phyloP scores from a whole-genome alignment of 30 jellyfish, hydroid and myxozoan genomes.

The Euphysa ruthae region DNA sequence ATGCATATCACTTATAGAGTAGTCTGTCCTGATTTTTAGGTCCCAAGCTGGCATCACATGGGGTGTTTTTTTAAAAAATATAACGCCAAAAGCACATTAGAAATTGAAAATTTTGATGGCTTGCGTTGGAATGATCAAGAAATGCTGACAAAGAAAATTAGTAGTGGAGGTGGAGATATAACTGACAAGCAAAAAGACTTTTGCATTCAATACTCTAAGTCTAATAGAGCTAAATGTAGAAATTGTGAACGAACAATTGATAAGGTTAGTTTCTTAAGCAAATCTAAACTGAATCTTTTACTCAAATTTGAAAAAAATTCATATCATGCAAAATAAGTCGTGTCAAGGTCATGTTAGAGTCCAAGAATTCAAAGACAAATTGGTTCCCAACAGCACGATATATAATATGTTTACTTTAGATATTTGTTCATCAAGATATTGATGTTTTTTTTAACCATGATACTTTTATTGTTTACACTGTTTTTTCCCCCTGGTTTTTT shows the following conservation, averaged over 20 bases:
- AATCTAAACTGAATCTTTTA: too few relatives aligned
- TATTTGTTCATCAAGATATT: too few relatives aligned
- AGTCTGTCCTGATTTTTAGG: constrained; percentile 26
- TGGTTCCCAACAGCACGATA: too few relatives aligned
- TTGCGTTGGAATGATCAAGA: constrained; percentile 89
- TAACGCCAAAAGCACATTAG: constrained; percentile 27
- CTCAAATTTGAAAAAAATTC: too few relatives aligned
- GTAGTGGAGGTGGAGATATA: constrained; percentile 16
- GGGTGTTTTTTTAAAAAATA: constrained; percentile 50
- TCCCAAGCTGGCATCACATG: constrained; percentile 79
- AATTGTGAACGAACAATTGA: constrained; percentile 53
- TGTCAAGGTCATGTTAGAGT: too few relatives aligned
- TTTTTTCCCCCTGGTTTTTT: too few relatives aligned
- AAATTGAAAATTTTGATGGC: constrained; percentile 49
- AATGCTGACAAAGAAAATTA: constrained; percentile 25
- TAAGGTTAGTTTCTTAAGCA: too few relatives aligned
- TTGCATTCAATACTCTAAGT: constrained; percentile 65
- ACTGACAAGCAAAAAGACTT: background rate
- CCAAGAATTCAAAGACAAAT: too few relatives aligned
- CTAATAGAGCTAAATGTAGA: constrained; percentile 80
- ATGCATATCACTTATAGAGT: background rate
- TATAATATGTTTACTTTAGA: too few relatives aligned
- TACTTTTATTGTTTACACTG: too few relatives aligned
- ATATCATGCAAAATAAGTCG: too few relatives aligned
- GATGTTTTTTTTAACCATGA: too few relatives aligned